These are phyloP conservation scores for Ichneumoninae sp. DNA, from an alignment of 2,888 invertebrate species.

Conservation along the genomic window DNA sequence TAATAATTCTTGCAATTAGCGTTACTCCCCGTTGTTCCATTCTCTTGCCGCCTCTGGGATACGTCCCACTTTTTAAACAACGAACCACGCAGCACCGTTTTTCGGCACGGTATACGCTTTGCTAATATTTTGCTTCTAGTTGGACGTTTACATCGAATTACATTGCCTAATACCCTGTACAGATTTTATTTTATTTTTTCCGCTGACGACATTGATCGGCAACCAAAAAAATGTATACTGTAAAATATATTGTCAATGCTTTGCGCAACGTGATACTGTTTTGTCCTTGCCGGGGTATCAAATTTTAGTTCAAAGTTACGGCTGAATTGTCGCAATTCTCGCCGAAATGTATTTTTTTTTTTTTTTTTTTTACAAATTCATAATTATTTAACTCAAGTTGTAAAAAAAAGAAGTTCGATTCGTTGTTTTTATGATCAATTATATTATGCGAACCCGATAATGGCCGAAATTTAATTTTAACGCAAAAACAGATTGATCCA, in stretches of 20 bases:
- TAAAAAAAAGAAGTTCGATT: neutral
- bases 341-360: neutral
- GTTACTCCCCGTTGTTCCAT: conserved; percentile 33
- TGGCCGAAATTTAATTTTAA: neutral
- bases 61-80: conserved; percentile 23
- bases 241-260: neutral
- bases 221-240: neutral
- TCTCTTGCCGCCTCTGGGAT: neutral
- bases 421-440: neutral
- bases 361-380: neutral
- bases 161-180: neutral
- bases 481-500: neutral
- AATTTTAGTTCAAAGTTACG: neutral
- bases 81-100: neutral
- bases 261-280: too few species aligned
- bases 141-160: neutral
- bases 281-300: too few species aligned
- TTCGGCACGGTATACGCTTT: neutral
- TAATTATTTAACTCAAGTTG: too few species aligned
- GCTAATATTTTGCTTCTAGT: conserved; percentile 11
- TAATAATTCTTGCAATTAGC: conserved; percentile 56
- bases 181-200: neutral
- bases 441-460: neutral
- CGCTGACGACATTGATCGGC: neutral
- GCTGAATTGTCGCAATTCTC: neutral